Evolutionary conservation across 1,140 invertebrate species (phyloP), one percentile per base, ranked within the genome.

Genomic region (Drosophila sechellia): DNA sequence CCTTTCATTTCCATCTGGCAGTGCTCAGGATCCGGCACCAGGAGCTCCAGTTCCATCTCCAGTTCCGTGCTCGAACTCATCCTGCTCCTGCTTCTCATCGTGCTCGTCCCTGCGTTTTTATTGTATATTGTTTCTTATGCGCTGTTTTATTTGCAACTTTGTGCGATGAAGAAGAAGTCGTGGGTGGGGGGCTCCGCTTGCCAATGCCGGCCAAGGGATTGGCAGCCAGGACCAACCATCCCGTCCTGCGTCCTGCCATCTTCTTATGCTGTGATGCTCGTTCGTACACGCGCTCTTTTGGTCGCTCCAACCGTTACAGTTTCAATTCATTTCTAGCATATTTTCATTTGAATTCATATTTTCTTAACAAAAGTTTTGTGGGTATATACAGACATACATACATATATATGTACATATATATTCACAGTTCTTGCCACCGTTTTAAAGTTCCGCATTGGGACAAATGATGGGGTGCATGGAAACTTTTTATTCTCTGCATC

Each of bases 291-390:
- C 74, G 69, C 74, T 78, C 63, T 58, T 86, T 81, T 81, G 64
- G 79, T 59, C 76, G 79, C 79, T 83, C 61, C 76, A 87, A 72
- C 79, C 76, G 84, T 89, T 89, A 84, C 73, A 83, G 77, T 74
- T 89, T 89, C 85, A 89, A 84, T 89, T 89, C 84, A 90, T 90
- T 89, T 87, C 81, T 81, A 86, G 79, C 80, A 89, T 87, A 87
- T 87, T 90, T 89, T 89, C 84, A 90, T 89, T 89, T 89, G 79
- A 84, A 89, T 89, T 89, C 84, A 89, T 89, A 89, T 89, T 89
- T 89, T 89, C 84, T 84, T 89, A 89, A 89, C 84, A 89, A 89
- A 89, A 89, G 85, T 90, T 89, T 86, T 77, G 76, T 83, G 79
- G 74, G 48, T 27, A 46, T 46, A 37, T n/a, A 48, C 13, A 43